phyloP scores from a whole-genome alignment of 2,113 vertebrate genomes.

The Dascyllus trimaculatus region DNA sequence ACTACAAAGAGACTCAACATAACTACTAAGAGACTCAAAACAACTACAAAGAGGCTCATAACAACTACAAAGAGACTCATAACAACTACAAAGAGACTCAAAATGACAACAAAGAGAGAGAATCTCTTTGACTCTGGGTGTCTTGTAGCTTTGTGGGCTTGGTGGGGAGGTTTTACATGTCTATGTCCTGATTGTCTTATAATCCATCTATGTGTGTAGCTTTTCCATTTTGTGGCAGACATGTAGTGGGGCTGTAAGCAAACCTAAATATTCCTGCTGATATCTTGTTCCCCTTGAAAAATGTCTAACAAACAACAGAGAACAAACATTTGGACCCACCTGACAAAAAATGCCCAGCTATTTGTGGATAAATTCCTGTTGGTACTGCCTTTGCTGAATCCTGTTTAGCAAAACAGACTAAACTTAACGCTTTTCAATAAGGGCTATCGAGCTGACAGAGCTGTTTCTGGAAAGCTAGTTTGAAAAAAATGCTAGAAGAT shows the following conservation, averaged over 20 bases:
- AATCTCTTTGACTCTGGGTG: too few relatives aligned
- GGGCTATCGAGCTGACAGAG: neutral
- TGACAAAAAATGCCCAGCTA: neutral
- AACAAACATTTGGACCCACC: neutral
- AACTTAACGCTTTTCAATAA: neutral
- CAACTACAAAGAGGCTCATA: too few relatives aligned
- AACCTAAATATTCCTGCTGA: too few relatives aligned
- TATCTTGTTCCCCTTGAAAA: too few relatives aligned
- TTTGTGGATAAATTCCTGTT: neutral
- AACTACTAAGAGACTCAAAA: too few relatives aligned
- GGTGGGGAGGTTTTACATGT: too few relatives aligned
- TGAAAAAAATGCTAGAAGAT: neutral
- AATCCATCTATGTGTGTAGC: neutral
- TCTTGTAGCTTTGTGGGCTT: too few relatives aligned
- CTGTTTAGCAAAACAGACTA: neutral
- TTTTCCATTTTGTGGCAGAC: slow-evolving; percentile 3
- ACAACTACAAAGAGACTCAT: too few relatives aligned
- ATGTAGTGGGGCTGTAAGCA: neutral
- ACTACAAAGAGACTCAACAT: too few relatives aligned
- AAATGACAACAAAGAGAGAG: neutral
- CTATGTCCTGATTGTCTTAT: neutral
- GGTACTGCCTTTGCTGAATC: slow-evolving; percentile 8
- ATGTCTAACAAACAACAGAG: neutral
- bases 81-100: too few relatives aligned
- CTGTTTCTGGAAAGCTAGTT: neutral